These are phyloP conservation scores for Synaphobranchus kaupii DNA, from an alignment of 2,797 vertebrate genomes.

Conservation along the genomic window DNA sequence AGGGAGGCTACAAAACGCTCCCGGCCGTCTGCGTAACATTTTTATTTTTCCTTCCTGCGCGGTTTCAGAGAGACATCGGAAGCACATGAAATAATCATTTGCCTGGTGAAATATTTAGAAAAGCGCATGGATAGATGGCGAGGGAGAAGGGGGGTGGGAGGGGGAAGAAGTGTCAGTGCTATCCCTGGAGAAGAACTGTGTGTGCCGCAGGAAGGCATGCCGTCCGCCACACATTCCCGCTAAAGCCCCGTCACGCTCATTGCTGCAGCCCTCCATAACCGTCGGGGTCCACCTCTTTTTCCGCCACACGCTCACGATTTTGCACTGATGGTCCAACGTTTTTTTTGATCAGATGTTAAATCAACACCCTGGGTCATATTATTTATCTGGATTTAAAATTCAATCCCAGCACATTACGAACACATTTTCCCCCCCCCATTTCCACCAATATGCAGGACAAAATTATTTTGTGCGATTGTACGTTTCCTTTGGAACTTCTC, in stretches of 20 bases:
- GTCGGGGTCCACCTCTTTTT: neutral
- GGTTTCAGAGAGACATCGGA: constrained; percentile 54
- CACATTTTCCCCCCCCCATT: no score
- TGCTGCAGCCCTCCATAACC: no score
- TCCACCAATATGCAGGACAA: neutral
- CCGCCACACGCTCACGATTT: neutral
- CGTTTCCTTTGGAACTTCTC: neutral
- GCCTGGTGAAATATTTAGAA: constrained; percentile 76
- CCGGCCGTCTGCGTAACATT: constrained; percentile 48
- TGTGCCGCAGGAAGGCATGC: constrained; percentile 1
- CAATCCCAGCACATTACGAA: no score
- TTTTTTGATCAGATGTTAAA: no score
- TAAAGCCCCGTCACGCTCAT: neutral
- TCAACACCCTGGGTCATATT: neutral
- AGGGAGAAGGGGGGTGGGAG: constrained; percentile 56
- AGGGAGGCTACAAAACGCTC: neutral
- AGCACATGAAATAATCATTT: constrained; percentile 73
- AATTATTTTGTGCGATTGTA: neutral
- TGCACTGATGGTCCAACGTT: neutral
- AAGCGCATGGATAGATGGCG: constrained; percentile 63
- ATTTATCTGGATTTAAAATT: no score
- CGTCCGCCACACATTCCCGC: neutral
- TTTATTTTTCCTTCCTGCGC: constrained; percentile 8
- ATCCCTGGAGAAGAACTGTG: constrained; percentile 35
- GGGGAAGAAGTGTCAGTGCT: constrained; percentile 58